Conservation (phyloP, 2,888 invertebrate genomes). For the Arctia plantaginis region DNA sequence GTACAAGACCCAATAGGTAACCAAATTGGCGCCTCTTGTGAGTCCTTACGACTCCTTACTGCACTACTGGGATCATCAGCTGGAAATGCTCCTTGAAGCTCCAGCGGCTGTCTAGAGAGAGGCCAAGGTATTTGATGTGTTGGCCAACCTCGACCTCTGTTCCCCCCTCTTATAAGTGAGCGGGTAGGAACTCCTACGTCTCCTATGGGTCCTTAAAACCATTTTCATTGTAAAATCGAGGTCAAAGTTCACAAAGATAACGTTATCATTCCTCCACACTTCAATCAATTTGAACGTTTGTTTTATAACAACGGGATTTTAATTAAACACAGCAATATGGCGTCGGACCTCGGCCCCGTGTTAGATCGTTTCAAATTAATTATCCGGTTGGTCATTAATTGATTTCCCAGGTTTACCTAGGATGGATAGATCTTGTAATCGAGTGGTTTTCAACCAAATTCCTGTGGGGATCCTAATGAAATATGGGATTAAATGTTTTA, state of each 20-base stretch:
- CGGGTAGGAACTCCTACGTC: too few relatives aligned
- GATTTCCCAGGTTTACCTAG: constrained; percentile 38
- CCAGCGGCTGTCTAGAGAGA: too few relatives aligned
- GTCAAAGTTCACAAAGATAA: constrained; percentile 16
- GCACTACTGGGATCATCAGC: too few relatives aligned
- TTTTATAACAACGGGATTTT: constrained; percentile 49
- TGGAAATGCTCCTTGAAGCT: too few relatives aligned
- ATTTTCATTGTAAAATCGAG: background rate
- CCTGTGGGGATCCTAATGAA: background rate
- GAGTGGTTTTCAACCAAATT: background rate
- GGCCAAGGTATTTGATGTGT: too few relatives aligned
- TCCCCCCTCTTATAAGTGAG: too few relatives aligned
- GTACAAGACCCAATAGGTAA: too few relatives aligned
- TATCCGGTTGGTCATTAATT: constrained; percentile 46
- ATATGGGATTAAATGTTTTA: background rate
- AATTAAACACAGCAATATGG: constrained; percentile 45
- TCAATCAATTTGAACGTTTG: constrained; percentile 33
- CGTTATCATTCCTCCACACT: background rate
- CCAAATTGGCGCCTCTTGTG: too few relatives aligned
- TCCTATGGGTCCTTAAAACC: too few relatives aligned
- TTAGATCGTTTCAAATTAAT: constrained; percentile 55
- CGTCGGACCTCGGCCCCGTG: constrained; percentile 34
- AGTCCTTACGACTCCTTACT: too few relatives aligned
- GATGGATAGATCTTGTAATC: background rate
- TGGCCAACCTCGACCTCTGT: too few relatives aligned